These are phyloP conservation scores for Sebastes fasciatus DNA, from an alignment of 2,113 vertebrate species.

Conservation along the genomic window DNA sequence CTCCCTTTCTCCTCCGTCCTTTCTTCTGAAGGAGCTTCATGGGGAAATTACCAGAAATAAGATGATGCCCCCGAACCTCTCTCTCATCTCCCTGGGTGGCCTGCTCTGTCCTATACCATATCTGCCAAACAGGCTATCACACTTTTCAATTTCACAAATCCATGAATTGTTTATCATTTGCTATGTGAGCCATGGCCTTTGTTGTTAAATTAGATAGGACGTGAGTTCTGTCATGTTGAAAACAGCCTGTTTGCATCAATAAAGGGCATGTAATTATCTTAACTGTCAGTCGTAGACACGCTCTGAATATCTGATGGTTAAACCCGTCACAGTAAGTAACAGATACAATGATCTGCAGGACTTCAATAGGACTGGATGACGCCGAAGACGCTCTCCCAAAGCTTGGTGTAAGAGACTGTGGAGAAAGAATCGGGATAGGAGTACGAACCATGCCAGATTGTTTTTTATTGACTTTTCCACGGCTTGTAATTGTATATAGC, in stretches of 20 bases:
- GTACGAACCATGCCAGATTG: constrained; percentile 55
- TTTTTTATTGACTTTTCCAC: constrained; percentile 68
- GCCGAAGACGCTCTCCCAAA: not conserved
- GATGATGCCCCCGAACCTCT: not conserved
- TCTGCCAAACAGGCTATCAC: constrained; percentile 1
- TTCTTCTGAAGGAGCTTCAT: not conserved
- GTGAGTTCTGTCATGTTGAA: not conserved
- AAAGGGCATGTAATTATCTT: not conserved
- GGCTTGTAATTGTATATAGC: constrained; percentile 59
- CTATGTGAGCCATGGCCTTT: not conserved
- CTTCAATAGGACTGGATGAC: not conserved
- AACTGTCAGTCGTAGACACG: not conserved
- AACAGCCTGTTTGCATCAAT: not conserved
- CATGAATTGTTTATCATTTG: constrained; percentile 13
- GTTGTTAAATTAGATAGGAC: constrained; percentile 13
- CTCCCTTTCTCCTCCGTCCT: not conserved
- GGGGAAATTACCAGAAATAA: not conserved
- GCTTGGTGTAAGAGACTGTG: constrained; percentile 16
- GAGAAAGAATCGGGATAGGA: constrained; percentile 9
- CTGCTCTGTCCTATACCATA: not conserved
- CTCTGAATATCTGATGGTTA: constrained; percentile 1
- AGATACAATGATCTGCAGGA: not conserved
- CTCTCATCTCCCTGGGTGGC: not conserved
- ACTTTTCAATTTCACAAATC: constrained; percentile 13
- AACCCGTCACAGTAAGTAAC: not conserved